Base-by-base conservation (phyloP, 92 coral and sea anemone genomes). In the Umimayanthus kanabou region DNA sequence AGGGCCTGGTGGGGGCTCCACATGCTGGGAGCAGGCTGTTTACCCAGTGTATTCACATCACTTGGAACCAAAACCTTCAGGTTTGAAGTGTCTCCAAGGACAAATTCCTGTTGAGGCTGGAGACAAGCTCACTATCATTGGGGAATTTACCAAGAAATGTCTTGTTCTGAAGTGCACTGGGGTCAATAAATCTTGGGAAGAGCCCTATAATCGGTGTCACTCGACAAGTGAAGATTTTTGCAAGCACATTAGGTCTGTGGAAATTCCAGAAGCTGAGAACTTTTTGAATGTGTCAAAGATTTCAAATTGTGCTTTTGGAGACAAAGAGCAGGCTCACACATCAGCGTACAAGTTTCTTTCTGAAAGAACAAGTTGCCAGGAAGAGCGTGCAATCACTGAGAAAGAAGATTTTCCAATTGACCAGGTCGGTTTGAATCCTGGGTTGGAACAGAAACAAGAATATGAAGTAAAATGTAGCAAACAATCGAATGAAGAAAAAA, bases 1-100 rank as follows among this genome's bases (percentile, higher is more conserved):
- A 61, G 98, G 95, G 1, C 99, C 99, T 16, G 76, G 95, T 47
- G 92, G 91, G 33, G 87, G 90, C 26, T 95, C 98, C 14, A 92
- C 96, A 2, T 97, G 99, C 91, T 97, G 99, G 99, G 99, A 97
- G 66, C 99, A 97, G 78, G 99, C 98, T n/a, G 89, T 97, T 57
- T 97, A 89, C 80, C 98, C 99, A 16, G 92, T 93, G 14, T 92
- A 90, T 83, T 86, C 81, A 15, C 39, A 90, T 83, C 88, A 85
- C 57, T 25, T 85, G 37, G 74, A 74, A 39, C 22, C 73, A 47
- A 16, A 37, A 37, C 25, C 25, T 85, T 29, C 39, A 10, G 42
- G 69, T 33, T 40, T 49, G 23, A 61, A 66, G 14, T 75, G 61
- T 9, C 8, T 50, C 39, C 87, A 88, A 39, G 82, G 85, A 15